Percentiles rank a stretch among this genome's conserved stretches.
phyloP scores from a whole-genome alignment of 2,888 invertebrate species.

The Carpatolechia fugitivella region DNA sequence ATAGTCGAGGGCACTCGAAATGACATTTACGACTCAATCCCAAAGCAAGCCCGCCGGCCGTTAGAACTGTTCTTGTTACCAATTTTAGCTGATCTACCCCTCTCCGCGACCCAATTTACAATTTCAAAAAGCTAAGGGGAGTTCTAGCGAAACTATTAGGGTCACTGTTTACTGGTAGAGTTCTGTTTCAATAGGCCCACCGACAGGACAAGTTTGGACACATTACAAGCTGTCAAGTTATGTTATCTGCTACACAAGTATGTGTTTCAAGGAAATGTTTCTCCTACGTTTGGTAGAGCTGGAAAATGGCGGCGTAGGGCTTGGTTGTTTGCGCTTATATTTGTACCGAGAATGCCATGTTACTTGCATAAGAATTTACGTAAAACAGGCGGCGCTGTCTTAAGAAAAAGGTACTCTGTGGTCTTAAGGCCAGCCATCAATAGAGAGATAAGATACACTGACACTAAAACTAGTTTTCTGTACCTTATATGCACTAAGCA shows the following conservation, averaged over 20 bases:
- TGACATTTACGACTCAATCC: slow-evolving; percentile 78
- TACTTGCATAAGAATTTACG: background rate
- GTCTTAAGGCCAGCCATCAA: too few species aligned
- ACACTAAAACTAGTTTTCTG: background rate
- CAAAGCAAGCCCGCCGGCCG: slow-evolving; percentile 61
- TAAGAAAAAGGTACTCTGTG: too few species aligned
- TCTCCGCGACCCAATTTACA: slow-evolving; percentile 22
- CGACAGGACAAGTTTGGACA: slow-evolving; percentile 64
- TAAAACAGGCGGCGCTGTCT: background rate
- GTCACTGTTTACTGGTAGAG: slow-evolving; percentile 48
- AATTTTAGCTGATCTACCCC: slow-evolving; percentile 55
- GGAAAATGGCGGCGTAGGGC: background rate
- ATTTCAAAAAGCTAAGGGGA: slow-evolving; percentile 27
- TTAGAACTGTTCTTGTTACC: slow-evolving; percentile 56
- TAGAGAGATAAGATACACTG: background rate
- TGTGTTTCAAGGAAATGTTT: slow-evolving; percentile 42
- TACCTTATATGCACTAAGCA: background rate
- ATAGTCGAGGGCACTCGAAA: slow-evolving; percentile 63
- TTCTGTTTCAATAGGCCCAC: slow-evolving; percentile 54
- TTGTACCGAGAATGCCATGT: background rate
- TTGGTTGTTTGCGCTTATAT: background rate
- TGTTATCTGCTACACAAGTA: slow-evolving; percentile 53
- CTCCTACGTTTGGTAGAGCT: slow-evolving; percentile 49
- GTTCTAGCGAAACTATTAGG: slow-evolving; percentile 35
- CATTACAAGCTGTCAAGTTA: slow-evolving; percentile 64